Evolutionary conservation across 2,113 vertebrate genomes (phyloP).

Genomic region (Meriones unguiculatus): DNA sequence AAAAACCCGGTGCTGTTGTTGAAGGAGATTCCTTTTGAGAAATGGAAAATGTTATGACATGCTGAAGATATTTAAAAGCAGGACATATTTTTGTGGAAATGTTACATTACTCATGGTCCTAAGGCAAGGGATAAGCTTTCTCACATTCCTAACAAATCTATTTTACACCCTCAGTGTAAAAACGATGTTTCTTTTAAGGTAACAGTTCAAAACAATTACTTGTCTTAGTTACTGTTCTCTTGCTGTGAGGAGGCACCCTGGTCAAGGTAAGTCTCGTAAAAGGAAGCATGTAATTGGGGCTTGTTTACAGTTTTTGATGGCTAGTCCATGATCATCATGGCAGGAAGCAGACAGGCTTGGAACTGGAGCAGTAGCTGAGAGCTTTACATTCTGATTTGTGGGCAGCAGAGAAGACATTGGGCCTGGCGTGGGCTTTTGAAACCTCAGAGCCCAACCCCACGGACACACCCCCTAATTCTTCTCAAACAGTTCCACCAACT

Average conservation of each 20-base stretch:
- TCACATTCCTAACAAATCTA: not conserved
- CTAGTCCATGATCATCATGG: too few relatives aligned
- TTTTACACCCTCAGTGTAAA: not conserved
- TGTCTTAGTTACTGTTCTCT: not conserved
- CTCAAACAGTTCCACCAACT: not conserved
- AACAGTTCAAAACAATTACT: slow-evolving; percentile 32
- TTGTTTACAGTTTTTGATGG: not conserved
- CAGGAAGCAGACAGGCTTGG: not conserved
- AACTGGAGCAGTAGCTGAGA: not conserved
- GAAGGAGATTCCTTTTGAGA: not conserved
- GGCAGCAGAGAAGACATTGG: too few relatives aligned
- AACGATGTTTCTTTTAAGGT: not conserved
- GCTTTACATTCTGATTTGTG: not conserved
- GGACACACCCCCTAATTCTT: not conserved
- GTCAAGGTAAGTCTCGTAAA: not conserved
- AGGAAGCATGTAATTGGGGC: not conserved
- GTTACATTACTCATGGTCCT: not conserved
- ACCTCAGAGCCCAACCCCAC: not conserved
- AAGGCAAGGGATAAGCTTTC: not conserved
- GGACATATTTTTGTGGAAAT: slow-evolving; percentile 31
- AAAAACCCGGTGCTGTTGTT: not conserved
- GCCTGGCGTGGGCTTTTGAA: not conserved
- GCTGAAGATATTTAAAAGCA: slow-evolving; percentile 1
- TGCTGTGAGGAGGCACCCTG: not conserved
- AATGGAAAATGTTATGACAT: not conserved